Base-by-base conservation (phyloP, 1,140 invertebrate species). In the Helicoverpa armigera region DNA sequence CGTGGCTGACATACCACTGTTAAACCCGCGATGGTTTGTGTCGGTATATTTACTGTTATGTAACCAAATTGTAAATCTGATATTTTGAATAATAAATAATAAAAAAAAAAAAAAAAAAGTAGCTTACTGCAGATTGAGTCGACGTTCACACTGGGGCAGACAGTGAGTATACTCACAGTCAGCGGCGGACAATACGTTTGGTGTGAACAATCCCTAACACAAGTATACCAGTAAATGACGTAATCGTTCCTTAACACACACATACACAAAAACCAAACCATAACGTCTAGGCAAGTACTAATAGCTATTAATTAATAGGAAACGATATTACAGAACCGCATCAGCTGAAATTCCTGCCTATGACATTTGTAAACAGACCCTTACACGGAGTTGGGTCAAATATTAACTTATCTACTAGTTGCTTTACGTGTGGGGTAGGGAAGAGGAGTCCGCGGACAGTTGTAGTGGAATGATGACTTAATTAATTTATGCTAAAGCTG, bases 361-460 rank as follows among this genome's bases (percentile, higher is more conserved):
- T 83, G 77, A 75, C 72, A 72, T 83, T 54, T 70, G 77, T 81
- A 74, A 74, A 79, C 75, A 81, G 18, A 76, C 72, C 83, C 77
- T 77, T 69, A 56, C 23, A 29, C n/a, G 58, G 70, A 82, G 65
- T 79, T 54, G 70, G 79, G 56, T 80, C 80, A 82, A 84, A 84
- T 84, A 84, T 84, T 84, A 84, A 84, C 83, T 82, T 82, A 73
- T 83, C 79, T 70, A 76, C 77, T 82, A 77, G 77, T 79, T 84
- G 74, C 63, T 74, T 14, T 51, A 23, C n/a, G 50, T 31, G 50
- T 58, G 79, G 60, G 29, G 13, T 63, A 69, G 31, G 61, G 3
- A 11, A 72, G 18, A 11, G 63, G 58, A 48, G 51, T 14, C 18
- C 58, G 69, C 78, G 58, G 16, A 12, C 61, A 23, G 31, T 23